Evolutionary conservation across 2,113 vertebrate genomes (phyloP), one percentile per base, ranked within the genome.

Genomic region (Globicephala melas): DNA sequence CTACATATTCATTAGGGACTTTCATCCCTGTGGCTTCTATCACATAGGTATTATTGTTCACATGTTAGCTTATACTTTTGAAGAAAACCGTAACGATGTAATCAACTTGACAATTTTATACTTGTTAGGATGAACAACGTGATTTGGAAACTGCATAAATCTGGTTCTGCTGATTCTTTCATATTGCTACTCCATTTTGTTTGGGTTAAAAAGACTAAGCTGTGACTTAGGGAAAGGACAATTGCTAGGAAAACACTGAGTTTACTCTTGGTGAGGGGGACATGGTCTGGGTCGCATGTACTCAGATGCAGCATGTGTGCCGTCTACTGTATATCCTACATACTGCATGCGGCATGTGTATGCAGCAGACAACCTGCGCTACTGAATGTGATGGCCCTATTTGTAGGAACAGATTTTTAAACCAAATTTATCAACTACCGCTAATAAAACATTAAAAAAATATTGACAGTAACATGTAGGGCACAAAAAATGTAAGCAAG

Each of bases 321-420:
- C 18, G 38, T 6, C 55, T 31, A 20, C 20, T 13, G 26, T n/a
- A 5, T 21, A 41, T 1, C 20, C 41, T 1, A 11, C 28, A 5
- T 9, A 21, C 31, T 12, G 53, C 0, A 2, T 0, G 13, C 2
- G 31, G 13, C 36, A 3, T 13, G 41, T 10, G 28, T 25, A 53
- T 5, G 25, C 25, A 62, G 53, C 3, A 10, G 26, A 4, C 5
- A 17, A 8, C 14, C 36, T 26, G 31, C 7, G 25, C 2, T 50
- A 36, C 60, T 63, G 7, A 47, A 47, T 13, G 33, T 4, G 14
- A 58, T 3, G 17, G 8, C 17, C 36, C 38, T 63, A 31, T 36
- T 5, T 44, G 50, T 6, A 67, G 77, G n/a, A 76, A 74, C 3
- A 91, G 47, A 62, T 62, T 76, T 81, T 65, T 58, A 81, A 88